These are phyloP conservation scores for Hemicentrotus pulcherrimus DNA, from an alignment of 35 echinoderm and acorn worm genomes.

Conservation along the genomic window DNA sequence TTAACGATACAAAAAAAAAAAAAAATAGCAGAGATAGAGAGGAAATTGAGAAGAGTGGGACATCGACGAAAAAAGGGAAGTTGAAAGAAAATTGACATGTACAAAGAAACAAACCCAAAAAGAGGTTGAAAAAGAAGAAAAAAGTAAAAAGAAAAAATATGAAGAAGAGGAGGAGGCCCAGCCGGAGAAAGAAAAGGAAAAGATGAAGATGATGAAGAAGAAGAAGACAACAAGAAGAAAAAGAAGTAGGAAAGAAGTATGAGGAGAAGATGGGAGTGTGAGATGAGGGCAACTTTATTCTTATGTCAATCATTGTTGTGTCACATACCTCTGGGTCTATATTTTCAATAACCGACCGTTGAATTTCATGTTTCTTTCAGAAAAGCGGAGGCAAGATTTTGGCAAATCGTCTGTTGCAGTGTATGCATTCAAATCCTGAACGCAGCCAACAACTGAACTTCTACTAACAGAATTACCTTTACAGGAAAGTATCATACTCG, in stretches of 20 bases:
- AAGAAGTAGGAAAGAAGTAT: no score
- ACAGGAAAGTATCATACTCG: no score
- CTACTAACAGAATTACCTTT: background rate
- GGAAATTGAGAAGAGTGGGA: no score
- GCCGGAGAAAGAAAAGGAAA: background rate
- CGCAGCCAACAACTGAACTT: background rate
- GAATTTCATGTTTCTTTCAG: background rate
- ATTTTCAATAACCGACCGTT: background rate
- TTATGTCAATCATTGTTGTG: no score
- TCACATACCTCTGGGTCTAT: background rate
- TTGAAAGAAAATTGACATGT: no score
- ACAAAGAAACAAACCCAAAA: no score
- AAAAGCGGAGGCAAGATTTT: background rate
- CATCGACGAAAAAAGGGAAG: no score
- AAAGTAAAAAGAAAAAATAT: background rate
- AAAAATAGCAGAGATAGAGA: no score
- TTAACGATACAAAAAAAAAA: no score
- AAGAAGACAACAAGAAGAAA: background rate
- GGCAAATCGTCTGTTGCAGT: background rate
- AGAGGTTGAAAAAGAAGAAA: background rate
- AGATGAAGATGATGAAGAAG: background rate
- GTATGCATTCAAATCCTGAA: background rate
- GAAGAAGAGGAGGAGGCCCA: background rate
- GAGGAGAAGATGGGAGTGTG: no score
- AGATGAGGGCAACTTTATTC: background rate